Evolutionary conservation across 2,888 invertebrate genomes (phyloP).

Genomic region (Xestobium rufovillosum): DNA sequence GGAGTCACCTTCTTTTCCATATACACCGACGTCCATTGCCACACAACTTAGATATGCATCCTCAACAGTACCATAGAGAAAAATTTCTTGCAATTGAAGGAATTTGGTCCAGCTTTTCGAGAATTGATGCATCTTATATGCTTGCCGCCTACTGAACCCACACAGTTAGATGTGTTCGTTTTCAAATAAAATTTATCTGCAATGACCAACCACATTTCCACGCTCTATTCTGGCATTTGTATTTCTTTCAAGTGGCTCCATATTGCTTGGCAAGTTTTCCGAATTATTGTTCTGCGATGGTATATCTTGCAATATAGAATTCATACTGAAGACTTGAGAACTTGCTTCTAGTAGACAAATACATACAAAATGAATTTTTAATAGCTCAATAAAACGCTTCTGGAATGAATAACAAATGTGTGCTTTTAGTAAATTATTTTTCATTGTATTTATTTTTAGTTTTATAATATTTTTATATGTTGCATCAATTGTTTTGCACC

Average conservation of each 20-base stretch:
- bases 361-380: conserved; percentile 18
- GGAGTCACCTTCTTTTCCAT: conserved; percentile 19
- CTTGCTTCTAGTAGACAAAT: conserved; percentile 18
- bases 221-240: conserved; percentile 18
- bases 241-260: conserved; percentile 17
- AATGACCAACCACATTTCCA: conserved; percentile 17
- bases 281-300: conserved; percentile 17
- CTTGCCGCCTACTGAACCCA: conserved; percentile 23
- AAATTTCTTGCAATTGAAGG: conserved; percentile 21
- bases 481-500: no score
- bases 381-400: no score
- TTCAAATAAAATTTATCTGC: conserved; percentile 17
- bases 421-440: no score
- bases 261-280: conserved; percentile 18
- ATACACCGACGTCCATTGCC: conserved; percentile 20
- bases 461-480: no score
- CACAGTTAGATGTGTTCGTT: conserved; percentile 24
- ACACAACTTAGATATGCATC: conserved; percentile 23
- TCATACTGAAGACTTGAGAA: conserved; percentile 17
- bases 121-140: conserved; percentile 17
- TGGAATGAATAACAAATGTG: no score
- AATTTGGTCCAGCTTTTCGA: conserved; percentile 14
- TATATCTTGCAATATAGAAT: conserved; percentile 16
- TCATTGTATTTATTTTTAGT: no score
- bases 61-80: conserved; percentile 20